Evolutionary conservation across 2,113 vertebrate species (phyloP), one percentile per base, ranked within the genome.

Genomic region (Hippocampus barbouri): DNA sequence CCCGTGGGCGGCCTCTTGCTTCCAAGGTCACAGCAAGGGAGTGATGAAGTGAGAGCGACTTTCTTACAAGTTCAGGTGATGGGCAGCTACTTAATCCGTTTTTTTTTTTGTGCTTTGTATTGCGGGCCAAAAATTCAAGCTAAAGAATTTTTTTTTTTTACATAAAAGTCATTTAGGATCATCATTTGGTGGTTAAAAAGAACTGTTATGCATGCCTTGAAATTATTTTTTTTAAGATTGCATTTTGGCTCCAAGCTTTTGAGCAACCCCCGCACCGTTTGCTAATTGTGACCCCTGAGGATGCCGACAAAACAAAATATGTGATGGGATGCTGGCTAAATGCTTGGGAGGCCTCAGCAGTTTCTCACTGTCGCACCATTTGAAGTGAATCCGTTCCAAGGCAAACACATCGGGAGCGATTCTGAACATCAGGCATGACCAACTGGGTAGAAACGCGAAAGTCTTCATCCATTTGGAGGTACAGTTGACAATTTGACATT

Each of bases 1-100:
- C 43, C 83, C 84, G 87, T 88, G 82, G 85, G 88, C 74, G 85
- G 74, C 79, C 88, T 80, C 78, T 88, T 86, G 57, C 86, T 86
- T 87, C 87, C 86, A 89, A 88, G 88, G 89, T 91, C 15, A 49
- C 47, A 18, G 47, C 47, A 18, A 51, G 81, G 71, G 86, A 82
- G 70, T 83, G 61, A 16, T 20, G 7, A 61, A 61, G 11, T 30
- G 59, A 51, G 47, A 5, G 47, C 18, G 15, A 18, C 47, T 4
- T 20, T 7, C 18, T 51, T 20, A 16, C 45, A 49, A 5, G 47
- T 16, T 49, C 47, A 49, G 15, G 15, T 49, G 14, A 49, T 16
- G 4, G 12, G 41, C 41, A 2, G 41, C 41, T 10, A 43, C 41
- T 43, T 12, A 2, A 43, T 43, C 41, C 0, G 41, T 43, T 43